These are phyloP conservation scores for Phortica magna DNA, from an alignment of 2,888 invertebrate genomes.

Conservation along the genomic window DNA sequence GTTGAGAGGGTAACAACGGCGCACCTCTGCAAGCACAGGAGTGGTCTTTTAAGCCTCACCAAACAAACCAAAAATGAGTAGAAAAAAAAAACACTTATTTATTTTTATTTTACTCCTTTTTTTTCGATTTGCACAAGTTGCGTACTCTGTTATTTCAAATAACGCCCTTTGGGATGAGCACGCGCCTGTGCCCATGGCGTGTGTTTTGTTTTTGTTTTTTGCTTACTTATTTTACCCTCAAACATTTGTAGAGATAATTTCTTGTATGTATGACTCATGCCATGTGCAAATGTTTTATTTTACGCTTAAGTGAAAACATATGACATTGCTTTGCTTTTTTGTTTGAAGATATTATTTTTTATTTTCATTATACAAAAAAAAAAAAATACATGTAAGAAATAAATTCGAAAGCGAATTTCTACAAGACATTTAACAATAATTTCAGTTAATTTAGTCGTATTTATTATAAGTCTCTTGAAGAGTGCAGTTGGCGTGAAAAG, in stretches of 20 bases:
- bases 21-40: constrained; percentile 24
- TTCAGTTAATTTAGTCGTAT: constrained; percentile 57
- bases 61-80: constrained; percentile 24
- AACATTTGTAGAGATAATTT: constrained; percentile 5
- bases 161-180: constrained; percentile 53
- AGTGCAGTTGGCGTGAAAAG: too few relatives aligned
- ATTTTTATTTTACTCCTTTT: constrained; percentile 31
- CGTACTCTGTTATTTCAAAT: constrained; percentile 35
- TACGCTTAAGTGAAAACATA: constrained; percentile 55
- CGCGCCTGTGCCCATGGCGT: too few relatives aligned
- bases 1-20: constrained; percentile 6
- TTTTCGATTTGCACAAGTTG: constrained; percentile 5
- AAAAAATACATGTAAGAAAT: background rate
- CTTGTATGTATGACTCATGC: constrained; percentile 35
- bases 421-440: constrained; percentile 26
- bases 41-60: background rate
- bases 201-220: too few relatives aligned
- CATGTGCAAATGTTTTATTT: constrained; percentile 47
- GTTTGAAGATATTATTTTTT: constrained; percentile 9
- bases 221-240: too few relatives aligned
- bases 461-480: constrained; percentile 46
- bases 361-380: too few relatives aligned
- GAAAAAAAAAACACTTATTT: background rate
- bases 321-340: constrained; percentile 42
- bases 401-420: too few relatives aligned